Base-by-base conservation (phyloP, 2,888 invertebrate genomes). In the Cephus pygmeus region DNA sequence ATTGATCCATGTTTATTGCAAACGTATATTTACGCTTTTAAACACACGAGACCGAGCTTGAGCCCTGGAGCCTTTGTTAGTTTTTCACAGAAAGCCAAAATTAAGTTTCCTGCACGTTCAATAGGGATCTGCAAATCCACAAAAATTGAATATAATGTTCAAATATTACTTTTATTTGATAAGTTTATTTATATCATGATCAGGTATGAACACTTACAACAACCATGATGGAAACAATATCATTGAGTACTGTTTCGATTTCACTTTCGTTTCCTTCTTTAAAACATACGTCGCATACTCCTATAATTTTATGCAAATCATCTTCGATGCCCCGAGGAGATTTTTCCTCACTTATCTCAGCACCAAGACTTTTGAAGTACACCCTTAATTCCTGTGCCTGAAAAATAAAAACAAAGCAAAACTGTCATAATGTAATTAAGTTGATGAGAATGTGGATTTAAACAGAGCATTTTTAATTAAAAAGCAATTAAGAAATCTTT, bases 141-240 rank as follows among this genome's bases (percentile, higher is more conserved):
- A 79, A 30, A 11, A 74, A 33, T 36, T 68, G 69, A 34, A 78
- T 30, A 11, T 23, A 31, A 11, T 69, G 34, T 30, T 69, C 23
- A 75, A 74, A 35, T 34, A 75, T 36, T 35, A 9, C 4, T 34
- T 33, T 4, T n/a, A 76, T 4, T 35, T 23, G 9, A 9, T 9
- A 56, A 9, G 23, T 56, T 34, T 73, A 74, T 30, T 15, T 31
- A 69, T 40, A 69, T 40, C 31, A 23, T 69, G 33, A 73, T 33
- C 34, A 69, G 75, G 23, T 56, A 12, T 74, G n/a, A 35, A 35
- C 75, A 92, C 93, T 93, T 92, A 96, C 97, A 86, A 96, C 94
- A 80, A 98, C 96, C 94, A 99, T 96, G 84, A 99, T 96, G 11
- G 98, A 98, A 4, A 98, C 98, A 92, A 99, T 98, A 91, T 98